Evolutionary conservation across 2,888 invertebrate genomes (phyloP), one percentile per base, ranked within the genome.

Genomic region (Drosophila maculinotata): DNA sequence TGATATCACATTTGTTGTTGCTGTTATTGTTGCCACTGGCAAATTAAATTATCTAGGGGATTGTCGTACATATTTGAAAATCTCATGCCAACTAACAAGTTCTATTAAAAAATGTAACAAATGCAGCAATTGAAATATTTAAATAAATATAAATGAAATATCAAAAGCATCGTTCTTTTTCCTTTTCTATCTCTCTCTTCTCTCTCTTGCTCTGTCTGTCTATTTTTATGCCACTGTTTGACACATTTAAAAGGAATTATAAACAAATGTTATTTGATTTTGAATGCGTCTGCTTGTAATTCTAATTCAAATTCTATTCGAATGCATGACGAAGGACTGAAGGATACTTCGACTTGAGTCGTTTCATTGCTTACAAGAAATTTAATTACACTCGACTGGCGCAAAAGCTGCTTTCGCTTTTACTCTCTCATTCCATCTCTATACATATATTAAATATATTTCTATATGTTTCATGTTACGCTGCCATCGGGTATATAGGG

Each of bases 31-130:
- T 39, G 42, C 26, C 30, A 23, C 30, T 17, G 53, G 26, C 65
- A 69, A 48, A 60, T 80, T 67, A 63, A 74, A 80, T 70, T 70
- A 70, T 74, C 33, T 30, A 28, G 20, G 39, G 42, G 39, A 58
- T 76, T 68, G 54, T 17, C 39, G 17, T 39, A 7, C 28, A 44
- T 45, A 7, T 14, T 59, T 15, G 9, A 23, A 2, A 10, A 38
- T 28, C 20, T 20, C 2, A 20, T 20, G 14, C 4, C 5, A 47
- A 42, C 39, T 25, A 31, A 44, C 20, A 26, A 4, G 12, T 3
- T 9, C 12, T 17, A 35, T 26, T 65, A 17, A 25, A 31, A 14
- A 12, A 4, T 31, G 9, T 33, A 28, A 52, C 47, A 31, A 38
- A 54, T 49, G 44, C 48, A 30, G 10, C 52, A 47, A 14, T 39